Evolutionary conservation across 1,140 invertebrate genomes (phyloP).

Genomic region (Bombyx mandarina): DNA sequence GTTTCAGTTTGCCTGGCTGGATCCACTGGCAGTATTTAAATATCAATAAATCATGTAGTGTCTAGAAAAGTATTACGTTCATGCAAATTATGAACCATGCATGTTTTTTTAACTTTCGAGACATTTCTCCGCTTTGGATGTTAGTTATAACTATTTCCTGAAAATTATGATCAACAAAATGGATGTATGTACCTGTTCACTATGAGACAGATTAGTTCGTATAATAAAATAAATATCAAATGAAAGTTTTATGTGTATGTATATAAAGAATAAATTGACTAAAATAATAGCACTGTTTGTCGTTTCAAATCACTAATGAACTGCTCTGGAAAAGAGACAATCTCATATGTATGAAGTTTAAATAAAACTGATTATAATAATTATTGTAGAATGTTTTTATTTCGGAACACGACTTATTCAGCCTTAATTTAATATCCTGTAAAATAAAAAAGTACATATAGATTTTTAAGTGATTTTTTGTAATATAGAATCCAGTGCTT

Average conservation of each 20-base stretch:
- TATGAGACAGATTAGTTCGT: no score
- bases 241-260: conserved; percentile 27
- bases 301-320: conserved; percentile 48
- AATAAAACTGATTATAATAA: conserved; percentile 33
- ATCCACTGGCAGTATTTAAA: conserved; percentile 38
- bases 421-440: no score
- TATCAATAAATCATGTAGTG: no score
- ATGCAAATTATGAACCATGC: conserved; percentile 10
- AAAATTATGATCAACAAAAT: neutral
- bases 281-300: conserved; percentile 48
- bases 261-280: conserved; percentile 21
- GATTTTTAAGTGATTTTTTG: conserved; percentile 56
- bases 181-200: neutral
- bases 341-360: conserved; percentile 55
- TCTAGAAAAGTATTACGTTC: conserved; percentile 1
- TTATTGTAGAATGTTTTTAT: conserved; percentile 13
- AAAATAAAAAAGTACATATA: no score
- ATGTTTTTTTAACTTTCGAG: conserved; percentile 16
- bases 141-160: conserved; percentile 13
- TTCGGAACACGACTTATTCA: no score
- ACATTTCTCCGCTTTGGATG: conserved; percentile 22
- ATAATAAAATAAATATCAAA: no score
- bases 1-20: neutral
- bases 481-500: conserved; percentile 81
- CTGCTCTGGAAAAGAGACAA: conserved; percentile 45